Percentiles rank a stretch among this genome's conserved stretches.
phyloP scores from a whole-genome alignment of 2,797 vertebrate species.

The Apogon talboti region DNA sequence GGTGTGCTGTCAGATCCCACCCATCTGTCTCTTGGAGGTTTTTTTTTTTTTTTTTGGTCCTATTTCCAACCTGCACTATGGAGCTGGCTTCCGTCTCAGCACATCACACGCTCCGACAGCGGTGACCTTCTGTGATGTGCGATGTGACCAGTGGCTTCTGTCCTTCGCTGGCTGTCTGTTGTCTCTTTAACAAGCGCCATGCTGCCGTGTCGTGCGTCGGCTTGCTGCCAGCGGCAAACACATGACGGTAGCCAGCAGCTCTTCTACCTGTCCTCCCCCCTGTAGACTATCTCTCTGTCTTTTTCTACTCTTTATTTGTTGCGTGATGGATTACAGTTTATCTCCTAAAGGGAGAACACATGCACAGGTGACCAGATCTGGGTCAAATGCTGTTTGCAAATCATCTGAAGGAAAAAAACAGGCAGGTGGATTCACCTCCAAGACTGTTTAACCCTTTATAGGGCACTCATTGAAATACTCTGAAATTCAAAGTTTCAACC shows the following conservation, averaged over 20 bases:
- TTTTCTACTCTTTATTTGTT: conserved; percentile 25
- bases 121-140: conserved; percentile 44
- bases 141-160: conserved; percentile 57
- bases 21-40: conserved; percentile 19
- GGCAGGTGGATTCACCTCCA: background rate
- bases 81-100: conserved; percentile 17
- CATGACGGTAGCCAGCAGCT: conserved; percentile 49
- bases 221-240: conserved; percentile 49
- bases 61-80: conserved; percentile 6
- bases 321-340: conserved; percentile 25
- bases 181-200: conserved; percentile 57
- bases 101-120: conserved; percentile 37
- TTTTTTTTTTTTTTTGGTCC: background rate
- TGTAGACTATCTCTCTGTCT: conserved; percentile 8
- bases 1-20: conserved; percentile 27
- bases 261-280: conserved; percentile 33
- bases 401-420: conserved; percentile 16
- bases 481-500: too few relatives aligned
- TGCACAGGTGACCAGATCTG: conserved; percentile 29
- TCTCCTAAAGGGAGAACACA: conserved; percentile 24
- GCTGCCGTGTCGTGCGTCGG: conserved; percentile 53
- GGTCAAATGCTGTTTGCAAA: conserved; percentile 41
- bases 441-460: too few relatives aligned
- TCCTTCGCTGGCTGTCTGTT: conserved; percentile 55
- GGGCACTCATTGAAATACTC: too few relatives aligned